A percentile compares a stretch with the other conserved stretches of the same genome.
Conservation (phyloP, 2,797 vertebrate species). For the Melanogrammus aeglefinus region DNA sequence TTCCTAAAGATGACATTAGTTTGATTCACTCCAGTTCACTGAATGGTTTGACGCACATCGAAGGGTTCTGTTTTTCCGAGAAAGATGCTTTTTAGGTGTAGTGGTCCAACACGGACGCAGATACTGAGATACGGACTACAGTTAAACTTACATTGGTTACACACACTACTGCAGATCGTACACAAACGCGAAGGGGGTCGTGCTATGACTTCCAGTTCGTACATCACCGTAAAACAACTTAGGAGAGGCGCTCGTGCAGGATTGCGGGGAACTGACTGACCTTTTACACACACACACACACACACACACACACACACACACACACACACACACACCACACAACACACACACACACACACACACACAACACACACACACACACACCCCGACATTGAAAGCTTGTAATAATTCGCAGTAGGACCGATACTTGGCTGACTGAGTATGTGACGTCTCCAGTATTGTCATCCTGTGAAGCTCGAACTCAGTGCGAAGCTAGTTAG, state of each 20-base stretch:
- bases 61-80: background rate
- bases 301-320: background rate
- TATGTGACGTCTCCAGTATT: constrained; percentile 28
- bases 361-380: background rate
- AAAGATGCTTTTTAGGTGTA: background rate
- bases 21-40: background rate
- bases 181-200: background rate
- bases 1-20: background rate
- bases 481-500: constrained; percentile 67
- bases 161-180: background rate
- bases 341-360: background rate
- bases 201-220: background rate
- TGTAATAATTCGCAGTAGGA: background rate
- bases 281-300: background rate
- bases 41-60: background rate
- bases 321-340: too few species aligned
- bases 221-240: background rate
- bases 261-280: constrained; percentile 22
- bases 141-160: background rate
- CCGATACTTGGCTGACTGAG: constrained; percentile 12
- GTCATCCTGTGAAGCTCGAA: constrained; percentile 36
- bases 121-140: background rate
- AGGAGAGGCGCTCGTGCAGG: background rate
- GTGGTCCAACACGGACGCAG: background rate
- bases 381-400: background rate